Percentiles rank a stretch among this genome's conserved stretches.
These are phyloP conservation scores for Bolinopsis microptera DNA, from an alignment of 37 sponge, comb jelly and placozoan species.

Conservation along the genomic window DNA sequence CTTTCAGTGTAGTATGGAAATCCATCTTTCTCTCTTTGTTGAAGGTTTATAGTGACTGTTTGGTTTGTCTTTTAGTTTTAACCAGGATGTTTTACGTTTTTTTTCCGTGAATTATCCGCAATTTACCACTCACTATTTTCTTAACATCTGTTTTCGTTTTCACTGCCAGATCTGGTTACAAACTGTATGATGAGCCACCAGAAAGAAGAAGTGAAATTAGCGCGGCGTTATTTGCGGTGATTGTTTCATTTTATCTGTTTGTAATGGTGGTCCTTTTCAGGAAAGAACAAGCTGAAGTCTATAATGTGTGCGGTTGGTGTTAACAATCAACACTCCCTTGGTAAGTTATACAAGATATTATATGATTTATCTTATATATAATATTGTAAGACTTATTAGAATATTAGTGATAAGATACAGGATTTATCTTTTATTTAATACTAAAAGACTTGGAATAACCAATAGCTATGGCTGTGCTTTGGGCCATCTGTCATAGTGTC, in stretches of 20 bases:
- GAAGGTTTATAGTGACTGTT: not conserved
- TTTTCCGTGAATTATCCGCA: not conserved
- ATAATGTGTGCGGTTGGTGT: slow-evolving; percentile 41
- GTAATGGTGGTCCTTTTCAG: slow-evolving; percentile 15
- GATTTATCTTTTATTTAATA: too few species aligned
- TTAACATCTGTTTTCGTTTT: not conserved
- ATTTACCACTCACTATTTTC: not conserved
- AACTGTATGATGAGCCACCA: too few species aligned
- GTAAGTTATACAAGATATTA: slow-evolving; percentile 18
- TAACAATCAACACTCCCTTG: not conserved
- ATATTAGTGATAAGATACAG: too few species aligned
- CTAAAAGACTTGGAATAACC: too few species aligned
- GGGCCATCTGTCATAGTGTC: too few species aligned
- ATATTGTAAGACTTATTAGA: too few species aligned
- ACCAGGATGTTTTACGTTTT: not conserved
- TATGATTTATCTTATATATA: too few species aligned
- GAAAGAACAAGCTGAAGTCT: not conserved
- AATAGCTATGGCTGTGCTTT: too few species aligned
- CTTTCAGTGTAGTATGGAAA: not conserved
- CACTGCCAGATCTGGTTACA: not conserved
- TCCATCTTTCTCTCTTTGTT: not conserved
- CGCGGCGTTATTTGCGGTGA: not conserved
- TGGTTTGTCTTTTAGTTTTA: not conserved
- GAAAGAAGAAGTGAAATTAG: too few species aligned
- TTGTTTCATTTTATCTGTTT: not conserved